A percentile compares a stretch with the other conserved stretches of the same genome.
phyloP scores from a whole-genome alignment of 2,888 invertebrate species.

The Catocala sponsa region DNA sequence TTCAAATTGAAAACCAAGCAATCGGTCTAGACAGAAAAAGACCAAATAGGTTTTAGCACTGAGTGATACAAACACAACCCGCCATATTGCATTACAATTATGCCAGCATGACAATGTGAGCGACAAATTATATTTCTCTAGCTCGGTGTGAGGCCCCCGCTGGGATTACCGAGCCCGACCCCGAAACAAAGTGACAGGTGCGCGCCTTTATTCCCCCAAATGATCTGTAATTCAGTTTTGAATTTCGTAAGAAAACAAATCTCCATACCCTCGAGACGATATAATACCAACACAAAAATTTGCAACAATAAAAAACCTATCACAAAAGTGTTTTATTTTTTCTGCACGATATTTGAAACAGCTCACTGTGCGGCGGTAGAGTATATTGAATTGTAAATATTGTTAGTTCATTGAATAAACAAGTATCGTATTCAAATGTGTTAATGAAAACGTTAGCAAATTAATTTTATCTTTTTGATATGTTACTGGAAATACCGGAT shows the following conservation, averaged over 20 bases:
- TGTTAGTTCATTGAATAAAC: too few species aligned
- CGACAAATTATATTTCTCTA: slow-evolving; percentile 66
- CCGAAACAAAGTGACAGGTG: slow-evolving; percentile 57
- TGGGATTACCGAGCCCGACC: slow-evolving; percentile 50
- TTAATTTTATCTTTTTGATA: too few species aligned
- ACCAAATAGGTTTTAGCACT: slow-evolving; percentile 4
- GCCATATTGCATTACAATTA: slow-evolving; percentile 56
- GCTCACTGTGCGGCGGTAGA: too few species aligned
- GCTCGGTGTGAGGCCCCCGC: slow-evolving; percentile 38
- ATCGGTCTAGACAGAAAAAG: background rate
- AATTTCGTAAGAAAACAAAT: slow-evolving; percentile 54
- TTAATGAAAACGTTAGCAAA: too few species aligned
- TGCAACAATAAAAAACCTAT: slow-evolving; percentile 28
- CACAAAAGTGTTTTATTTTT: slow-evolving; percentile 18
- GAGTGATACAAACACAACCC: slow-evolving; percentile 12
- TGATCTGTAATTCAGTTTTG: slow-evolving; percentile 59
- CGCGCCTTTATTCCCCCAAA: slow-evolving; percentile 53
- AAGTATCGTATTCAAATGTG: too few species aligned
- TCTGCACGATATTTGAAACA: background rate
- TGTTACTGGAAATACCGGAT: too few species aligned
- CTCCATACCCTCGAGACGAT: slow-evolving; percentile 34
- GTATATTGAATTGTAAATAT: too few species aligned
- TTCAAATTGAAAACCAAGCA: background rate
- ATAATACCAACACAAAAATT: slow-evolving; percentile 9
- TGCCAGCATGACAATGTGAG: slow-evolving; percentile 58